Conservation (phyloP, 2,797 vertebrate species). For the Agapornis canus region DNA sequence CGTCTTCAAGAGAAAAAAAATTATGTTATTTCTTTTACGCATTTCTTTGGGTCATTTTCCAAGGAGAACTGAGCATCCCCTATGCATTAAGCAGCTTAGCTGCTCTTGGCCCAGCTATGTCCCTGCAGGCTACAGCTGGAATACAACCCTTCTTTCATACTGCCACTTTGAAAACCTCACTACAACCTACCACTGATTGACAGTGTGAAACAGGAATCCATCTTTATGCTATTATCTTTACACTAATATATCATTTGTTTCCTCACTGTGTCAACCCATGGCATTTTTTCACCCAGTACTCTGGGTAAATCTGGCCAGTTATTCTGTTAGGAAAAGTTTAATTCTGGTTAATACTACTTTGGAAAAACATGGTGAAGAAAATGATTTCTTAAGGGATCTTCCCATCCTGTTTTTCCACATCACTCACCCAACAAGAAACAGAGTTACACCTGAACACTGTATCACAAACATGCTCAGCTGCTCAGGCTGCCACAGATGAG, state of each 20-base stretch:
- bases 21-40: not conserved
- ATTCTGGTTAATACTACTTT: not conserved
- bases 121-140: not conserved
- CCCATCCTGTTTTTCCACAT: not conserved
- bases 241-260: not conserved
- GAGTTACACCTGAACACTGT: not conserved
- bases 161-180: not conserved
- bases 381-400: not conserved
- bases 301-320: not conserved
- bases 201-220: not conserved
- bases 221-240: not conserved
- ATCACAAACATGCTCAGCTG: not conserved
- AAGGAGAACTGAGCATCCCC: not conserved
- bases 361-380: not conserved
- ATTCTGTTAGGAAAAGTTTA: not conserved
- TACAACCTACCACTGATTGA: not conserved
- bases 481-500: not conserved
- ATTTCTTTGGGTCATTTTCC: not conserved
- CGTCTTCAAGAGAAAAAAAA: not conserved
- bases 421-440: not conserved
- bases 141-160: not conserved
- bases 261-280: not conserved
- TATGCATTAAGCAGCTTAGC: not conserved
- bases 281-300: not conserved
- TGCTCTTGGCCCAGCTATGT: not conserved